phyloP scores from a whole-genome alignment of 2,797 vertebrate genomes.

The Cynopterus sphinx region DNA sequence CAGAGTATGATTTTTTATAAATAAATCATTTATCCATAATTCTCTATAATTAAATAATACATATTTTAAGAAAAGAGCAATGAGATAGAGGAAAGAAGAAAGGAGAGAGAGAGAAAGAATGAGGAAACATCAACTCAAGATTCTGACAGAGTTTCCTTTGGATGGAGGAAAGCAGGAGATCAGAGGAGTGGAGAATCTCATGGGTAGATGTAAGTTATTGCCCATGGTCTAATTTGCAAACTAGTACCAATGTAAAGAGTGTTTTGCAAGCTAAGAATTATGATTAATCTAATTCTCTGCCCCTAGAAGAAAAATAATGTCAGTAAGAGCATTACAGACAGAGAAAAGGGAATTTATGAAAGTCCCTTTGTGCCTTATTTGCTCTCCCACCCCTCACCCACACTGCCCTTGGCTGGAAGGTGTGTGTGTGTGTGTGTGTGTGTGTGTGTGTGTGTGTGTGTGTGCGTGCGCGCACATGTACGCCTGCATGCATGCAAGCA shows the following conservation, averaged over 20 bases:
- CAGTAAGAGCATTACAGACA: background rate
- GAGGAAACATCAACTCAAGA: background rate
- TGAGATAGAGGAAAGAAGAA: background rate
- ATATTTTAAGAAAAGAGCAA: background rate
- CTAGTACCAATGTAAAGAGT: background rate
- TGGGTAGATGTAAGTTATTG: background rate
- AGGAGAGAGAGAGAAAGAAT: background rate
- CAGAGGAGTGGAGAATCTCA: background rate
- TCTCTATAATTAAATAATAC: background rate
- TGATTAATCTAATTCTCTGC: background rate
- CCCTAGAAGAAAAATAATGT: background rate
- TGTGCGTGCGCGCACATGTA: too few species aligned
- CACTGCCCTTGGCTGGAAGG: background rate
- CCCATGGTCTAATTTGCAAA: background rate
- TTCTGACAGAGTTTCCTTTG: background rate
- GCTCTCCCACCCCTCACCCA: too few species aligned
- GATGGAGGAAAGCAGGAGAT: background rate
- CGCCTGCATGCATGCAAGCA: too few species aligned
- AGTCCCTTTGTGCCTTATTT: background rate
- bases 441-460: too few species aligned
- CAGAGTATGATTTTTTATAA: slow-evolving; percentile 6
- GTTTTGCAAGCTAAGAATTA: background rate
- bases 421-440: background rate
- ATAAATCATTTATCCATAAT: slow-evolving; percentile 5
- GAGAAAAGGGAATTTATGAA: background rate